Evolutionary conservation across 2,797 vertebrate genomes (phyloP).

Genomic region (Manis crassicaudata): DNA sequence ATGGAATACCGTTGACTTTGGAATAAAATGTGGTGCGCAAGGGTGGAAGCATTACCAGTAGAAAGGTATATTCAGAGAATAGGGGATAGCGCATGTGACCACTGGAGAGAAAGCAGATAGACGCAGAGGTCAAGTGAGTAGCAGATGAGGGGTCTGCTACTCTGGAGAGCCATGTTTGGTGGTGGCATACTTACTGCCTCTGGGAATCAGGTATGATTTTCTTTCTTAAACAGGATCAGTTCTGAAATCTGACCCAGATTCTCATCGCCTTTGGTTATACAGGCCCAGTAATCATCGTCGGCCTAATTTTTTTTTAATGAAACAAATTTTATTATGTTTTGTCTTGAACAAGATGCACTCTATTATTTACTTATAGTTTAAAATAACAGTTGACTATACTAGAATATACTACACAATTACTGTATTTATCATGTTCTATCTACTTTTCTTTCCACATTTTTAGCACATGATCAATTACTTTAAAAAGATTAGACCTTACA

Average conservation of each 20-base stretch:
- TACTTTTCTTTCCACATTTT: not conserved
- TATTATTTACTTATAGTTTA: not conserved
- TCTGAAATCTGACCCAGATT: conserved; percentile 38
- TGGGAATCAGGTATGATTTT: not conserved
- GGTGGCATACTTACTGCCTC: not conserved
- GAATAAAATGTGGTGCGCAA: conserved; percentile 14
- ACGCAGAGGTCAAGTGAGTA: not conserved
- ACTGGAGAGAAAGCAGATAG: not conserved
- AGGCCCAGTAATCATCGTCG: not conserved
- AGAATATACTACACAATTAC: not conserved
- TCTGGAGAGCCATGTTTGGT: not conserved
- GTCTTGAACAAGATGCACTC: conserved; percentile 43
- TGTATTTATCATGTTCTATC: conserved; percentile 12
- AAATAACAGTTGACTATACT: conserved; percentile 19
- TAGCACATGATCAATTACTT: not conserved
- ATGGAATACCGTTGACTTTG: not conserved
- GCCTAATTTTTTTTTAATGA: not conserved
- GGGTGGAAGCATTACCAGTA: not conserved
- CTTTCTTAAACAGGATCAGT: not conserved
- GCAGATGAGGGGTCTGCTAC: not conserved
- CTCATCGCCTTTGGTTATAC: not conserved
- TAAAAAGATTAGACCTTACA: conserved; percentile 32
- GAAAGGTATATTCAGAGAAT: not conserved
- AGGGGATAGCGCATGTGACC: not conserved
- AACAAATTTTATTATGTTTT: conserved; percentile 59